Evolutionary conservation across 2,888 invertebrate genomes (phyloP).

Genomic region (Perizoma flavofasciatum): DNA sequence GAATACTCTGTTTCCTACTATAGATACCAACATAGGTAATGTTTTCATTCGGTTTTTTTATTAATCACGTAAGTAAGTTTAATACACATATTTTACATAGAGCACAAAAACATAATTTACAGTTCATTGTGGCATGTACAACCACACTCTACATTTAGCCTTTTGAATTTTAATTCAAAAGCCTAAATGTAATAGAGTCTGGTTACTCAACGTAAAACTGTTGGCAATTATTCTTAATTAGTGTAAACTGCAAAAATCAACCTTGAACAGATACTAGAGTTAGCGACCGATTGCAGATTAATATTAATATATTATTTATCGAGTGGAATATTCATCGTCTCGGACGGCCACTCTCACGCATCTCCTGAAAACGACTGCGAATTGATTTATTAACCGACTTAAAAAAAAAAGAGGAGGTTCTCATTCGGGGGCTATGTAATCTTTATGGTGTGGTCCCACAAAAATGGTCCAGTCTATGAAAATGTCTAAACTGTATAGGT

Average conservation of each 20-base stretch:
- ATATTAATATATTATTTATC: slow-evolving; percentile 45
- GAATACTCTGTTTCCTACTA: slow-evolving; percentile 11
- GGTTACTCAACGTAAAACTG: slow-evolving; percentile 38
- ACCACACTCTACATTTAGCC: no score
- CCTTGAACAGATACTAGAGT: slow-evolving; percentile 69
- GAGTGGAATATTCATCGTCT: slow-evolving; percentile 69
- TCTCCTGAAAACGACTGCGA: slow-evolving; percentile 31
- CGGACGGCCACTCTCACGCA: slow-evolving; percentile 70
- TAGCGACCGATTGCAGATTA: slow-evolving; percentile 74
- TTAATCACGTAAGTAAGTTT: no score
- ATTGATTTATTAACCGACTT: no score
- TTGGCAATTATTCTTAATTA: slow-evolving; percentile 61
- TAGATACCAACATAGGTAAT: slow-evolving; percentile 12
- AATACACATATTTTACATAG: no score
- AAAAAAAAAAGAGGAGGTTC: no score
- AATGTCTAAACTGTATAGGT: no score
- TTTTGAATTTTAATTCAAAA: no score
- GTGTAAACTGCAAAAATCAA: slow-evolving; percentile 61
- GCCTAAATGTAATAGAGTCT: slow-evolving; percentile 27
- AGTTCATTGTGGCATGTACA: no score
- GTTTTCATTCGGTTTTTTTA: neutral
- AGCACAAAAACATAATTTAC: no score
- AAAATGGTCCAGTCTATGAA: no score
- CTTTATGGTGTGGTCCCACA: no score
- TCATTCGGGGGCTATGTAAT: no score